phyloP scores from a whole-genome alignment of 2,888 invertebrate genomes.

The Stenodera caucasica region DNA sequence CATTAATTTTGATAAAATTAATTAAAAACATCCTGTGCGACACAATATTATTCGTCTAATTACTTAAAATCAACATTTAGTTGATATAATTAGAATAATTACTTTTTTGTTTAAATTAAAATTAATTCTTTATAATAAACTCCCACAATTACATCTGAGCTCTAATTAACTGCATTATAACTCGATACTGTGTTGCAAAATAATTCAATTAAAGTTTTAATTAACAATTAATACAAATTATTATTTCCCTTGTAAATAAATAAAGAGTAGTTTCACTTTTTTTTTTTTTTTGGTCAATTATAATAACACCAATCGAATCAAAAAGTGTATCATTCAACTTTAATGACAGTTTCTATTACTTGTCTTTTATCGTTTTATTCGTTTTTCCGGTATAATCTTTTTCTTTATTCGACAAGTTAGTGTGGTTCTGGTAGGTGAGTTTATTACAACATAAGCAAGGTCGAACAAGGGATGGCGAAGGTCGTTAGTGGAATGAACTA shows the following conservation, averaged over 20 bases:
- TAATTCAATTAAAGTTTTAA: background rate
- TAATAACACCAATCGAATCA: too few relatives aligned
- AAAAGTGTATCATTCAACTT: background rate
- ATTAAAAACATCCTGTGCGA: background rate
- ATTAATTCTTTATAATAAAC: background rate
- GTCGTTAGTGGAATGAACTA: conserved; percentile 38
- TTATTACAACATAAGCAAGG: conserved; percentile 27
- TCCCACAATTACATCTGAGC: background rate
- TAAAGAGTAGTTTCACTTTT: background rate
- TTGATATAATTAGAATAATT: too few relatives aligned
- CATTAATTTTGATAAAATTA: background rate
- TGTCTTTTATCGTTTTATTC: background rate
- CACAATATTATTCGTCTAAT: background rate
- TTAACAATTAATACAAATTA: background rate
- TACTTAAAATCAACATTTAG: background rate
- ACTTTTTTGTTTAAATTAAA: too few relatives aligned
- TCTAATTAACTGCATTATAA: background rate
- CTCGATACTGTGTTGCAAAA: too few relatives aligned
- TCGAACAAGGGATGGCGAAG: conserved; percentile 37
- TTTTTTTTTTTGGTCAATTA: too few relatives aligned
- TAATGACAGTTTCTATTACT: background rate
- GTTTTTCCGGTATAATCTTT: background rate
- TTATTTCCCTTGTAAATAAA: background rate
- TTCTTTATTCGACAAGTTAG: background rate
- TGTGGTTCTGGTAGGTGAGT: conserved; percentile 6